Evolutionary conservation across 2,113 vertebrate species (phyloP).

Genomic region (Danionella cerebrum): DNA sequence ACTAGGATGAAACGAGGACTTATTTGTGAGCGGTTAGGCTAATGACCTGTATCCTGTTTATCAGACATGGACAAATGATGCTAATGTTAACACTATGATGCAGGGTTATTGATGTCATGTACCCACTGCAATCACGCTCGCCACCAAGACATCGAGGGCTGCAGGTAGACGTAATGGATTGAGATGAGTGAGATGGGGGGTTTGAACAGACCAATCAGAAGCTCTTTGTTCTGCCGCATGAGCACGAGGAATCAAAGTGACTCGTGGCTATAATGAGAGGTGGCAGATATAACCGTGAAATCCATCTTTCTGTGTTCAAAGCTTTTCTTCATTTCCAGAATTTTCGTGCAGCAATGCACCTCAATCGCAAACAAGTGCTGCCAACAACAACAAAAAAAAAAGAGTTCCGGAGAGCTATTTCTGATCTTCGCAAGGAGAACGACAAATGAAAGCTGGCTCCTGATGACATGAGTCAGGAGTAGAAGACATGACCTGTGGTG

Average conservation of each 20-base stretch:
- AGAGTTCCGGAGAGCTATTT: too few species aligned
- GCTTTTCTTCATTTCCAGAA: too few species aligned
- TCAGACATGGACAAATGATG: not conserved
- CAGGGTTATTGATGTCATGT: constrained; percentile 22
- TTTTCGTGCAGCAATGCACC: too few species aligned
- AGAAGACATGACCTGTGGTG: too few species aligned
- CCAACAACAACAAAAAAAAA: too few species aligned
- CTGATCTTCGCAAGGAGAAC: too few species aligned
- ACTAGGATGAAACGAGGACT: constrained; percentile 12
- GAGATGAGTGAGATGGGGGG: not conserved
- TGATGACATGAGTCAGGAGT: too few species aligned
- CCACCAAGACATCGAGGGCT: not conserved
- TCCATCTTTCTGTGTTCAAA: too few species aligned
- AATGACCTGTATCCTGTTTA: constrained; percentile 25
- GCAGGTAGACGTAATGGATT: not conserved
- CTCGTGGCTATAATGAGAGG: not conserved
- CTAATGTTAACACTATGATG: constrained; percentile 3
- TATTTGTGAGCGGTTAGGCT: constrained; percentile 20
- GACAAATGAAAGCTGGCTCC: too few species aligned
- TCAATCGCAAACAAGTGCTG: too few species aligned
- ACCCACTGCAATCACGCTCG: not conserved
- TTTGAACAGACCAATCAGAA: not conserved
- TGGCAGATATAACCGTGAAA: too few species aligned
- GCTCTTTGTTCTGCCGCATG: not conserved
- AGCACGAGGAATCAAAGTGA: not conserved